A percentile compares a stretch with the other conserved stretches of the same genome.
These are phyloP conservation scores for Siniperca chuatsi DNA, from an alignment of 2,113 vertebrate species.

Conservation along the genomic window DNA sequence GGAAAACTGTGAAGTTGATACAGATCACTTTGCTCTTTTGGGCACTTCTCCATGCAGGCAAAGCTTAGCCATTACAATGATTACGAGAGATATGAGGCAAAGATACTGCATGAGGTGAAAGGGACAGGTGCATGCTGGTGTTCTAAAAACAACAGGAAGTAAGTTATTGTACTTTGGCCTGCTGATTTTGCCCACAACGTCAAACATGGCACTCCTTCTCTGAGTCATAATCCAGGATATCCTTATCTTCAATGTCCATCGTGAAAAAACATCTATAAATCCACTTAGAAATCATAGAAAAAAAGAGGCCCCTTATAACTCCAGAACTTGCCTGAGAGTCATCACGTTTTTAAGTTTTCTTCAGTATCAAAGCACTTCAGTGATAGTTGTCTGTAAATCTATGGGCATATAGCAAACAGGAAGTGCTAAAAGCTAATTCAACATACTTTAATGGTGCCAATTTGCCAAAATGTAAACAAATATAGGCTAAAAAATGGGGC, in stretches of 20 bases:
- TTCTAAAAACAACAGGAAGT: not conserved
- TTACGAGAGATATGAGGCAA: not conserved
- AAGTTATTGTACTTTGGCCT: not conserved
- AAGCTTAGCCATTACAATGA: not conserved
- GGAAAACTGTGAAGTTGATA: not conserved
- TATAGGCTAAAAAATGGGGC: not conserved
- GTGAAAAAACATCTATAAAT: not conserved
- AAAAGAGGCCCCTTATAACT: not conserved
- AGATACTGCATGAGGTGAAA: not conserved
- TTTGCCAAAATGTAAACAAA: not conserved
- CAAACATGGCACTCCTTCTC: not conserved
- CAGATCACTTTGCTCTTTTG: not conserved
- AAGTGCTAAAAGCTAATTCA: not conserved
- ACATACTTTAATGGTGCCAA: not conserved
- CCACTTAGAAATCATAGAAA: not conserved
- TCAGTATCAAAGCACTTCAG: not conserved
- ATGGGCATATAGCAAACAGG: not conserved
- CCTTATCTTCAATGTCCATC: not conserved
- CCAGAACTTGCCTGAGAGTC: not conserved
- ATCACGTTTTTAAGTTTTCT: not conserved
- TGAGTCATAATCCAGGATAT: not conserved
- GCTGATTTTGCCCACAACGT: not conserved
- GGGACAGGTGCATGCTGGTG: not conserved
- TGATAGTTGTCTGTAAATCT: not conserved
- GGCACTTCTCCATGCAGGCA: constrained; percentile 2